These are phyloP conservation scores for Paramormyrops kingsleyae DNA, from an alignment of 2,113 vertebrate species.

Conservation along the genomic window DNA sequence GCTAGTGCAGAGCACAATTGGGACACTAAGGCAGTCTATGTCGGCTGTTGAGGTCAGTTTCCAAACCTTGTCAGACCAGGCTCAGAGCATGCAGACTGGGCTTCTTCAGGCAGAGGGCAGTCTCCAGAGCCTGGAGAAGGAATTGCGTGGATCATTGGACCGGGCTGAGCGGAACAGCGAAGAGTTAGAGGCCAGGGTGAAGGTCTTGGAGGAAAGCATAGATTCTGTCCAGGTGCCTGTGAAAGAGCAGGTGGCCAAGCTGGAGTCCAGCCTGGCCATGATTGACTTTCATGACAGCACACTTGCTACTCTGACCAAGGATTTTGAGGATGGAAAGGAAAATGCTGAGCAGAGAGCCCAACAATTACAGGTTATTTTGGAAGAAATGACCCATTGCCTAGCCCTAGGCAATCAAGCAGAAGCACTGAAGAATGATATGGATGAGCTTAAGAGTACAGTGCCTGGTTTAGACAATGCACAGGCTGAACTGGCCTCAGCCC, in stretches of 20 bases:
- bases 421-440: constrained; percentile 54
- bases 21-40: constrained; percentile 65
- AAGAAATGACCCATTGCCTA: constrained; percentile 50
- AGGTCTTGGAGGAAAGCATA: constrained; percentile 57
- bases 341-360: constrained; percentile 40
- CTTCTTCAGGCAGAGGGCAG: constrained; percentile 46
- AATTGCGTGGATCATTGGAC: constrained; percentile 38
- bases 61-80: constrained; percentile 52
- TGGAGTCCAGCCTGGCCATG: constrained; percentile 60
- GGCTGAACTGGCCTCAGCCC: constrained; percentile 44
- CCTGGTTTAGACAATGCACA: constrained; percentile 50
- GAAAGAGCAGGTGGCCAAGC: constrained; percentile 47
- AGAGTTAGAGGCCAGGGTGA: constrained; percentile 62
- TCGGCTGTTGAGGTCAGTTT: constrained; percentile 53
- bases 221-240: constrained; percentile 40
- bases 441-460: constrained; percentile 55
- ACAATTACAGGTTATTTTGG: constrained; percentile 32
- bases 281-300: constrained; percentile 55
- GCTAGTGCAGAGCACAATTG: constrained; percentile 60
- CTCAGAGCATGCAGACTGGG: constrained; percentile 53
- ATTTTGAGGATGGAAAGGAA: constrained; percentile 30
- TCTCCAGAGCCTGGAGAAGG: constrained; percentile 46
- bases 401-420: constrained; percentile 46
- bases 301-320: constrained; percentile 49
- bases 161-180: constrained; percentile 51